A percentile compares a stretch with the other conserved stretches of the same genome.
These are phyloP conservation scores for Microcebus tavaratra DNA, from an alignment of 2,113 vertebrate genomes.

Conservation along the genomic window DNA sequence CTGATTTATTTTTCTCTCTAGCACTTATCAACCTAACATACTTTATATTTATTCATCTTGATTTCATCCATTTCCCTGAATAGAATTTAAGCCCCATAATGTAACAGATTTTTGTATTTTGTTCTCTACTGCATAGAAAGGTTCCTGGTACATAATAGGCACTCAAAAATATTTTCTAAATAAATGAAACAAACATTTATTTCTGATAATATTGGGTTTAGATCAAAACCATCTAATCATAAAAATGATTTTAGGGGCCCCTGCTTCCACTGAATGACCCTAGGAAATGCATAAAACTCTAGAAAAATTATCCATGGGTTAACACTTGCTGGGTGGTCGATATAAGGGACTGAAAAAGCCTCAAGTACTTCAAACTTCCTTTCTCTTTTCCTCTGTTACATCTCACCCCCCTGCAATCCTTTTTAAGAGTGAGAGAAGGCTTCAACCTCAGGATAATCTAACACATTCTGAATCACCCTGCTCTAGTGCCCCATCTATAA, in stretches of 20 bases:
- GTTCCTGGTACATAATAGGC: not conserved
- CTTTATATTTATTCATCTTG: not conserved
- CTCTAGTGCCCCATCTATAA: accelerated
- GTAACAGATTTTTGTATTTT: not conserved
- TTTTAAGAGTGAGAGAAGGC: not conserved
- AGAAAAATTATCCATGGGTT: not conserved
- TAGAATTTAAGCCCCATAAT: not conserved
- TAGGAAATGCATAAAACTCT: not conserved
- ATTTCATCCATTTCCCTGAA: not conserved
- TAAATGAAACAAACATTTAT: not conserved
- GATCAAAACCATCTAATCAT: not conserved
- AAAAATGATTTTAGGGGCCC: not conserved
- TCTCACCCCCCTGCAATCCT: not conserved
- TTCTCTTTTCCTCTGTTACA: not conserved
- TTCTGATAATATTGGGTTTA: not conserved
- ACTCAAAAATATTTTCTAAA: slow-evolving; percentile 38
- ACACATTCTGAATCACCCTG: not conserved
- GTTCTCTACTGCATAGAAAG: not conserved
- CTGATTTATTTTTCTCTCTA: not conserved
- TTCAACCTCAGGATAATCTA: not conserved
- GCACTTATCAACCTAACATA: not conserved
- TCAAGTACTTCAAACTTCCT: not conserved
- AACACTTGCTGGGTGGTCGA: not conserved
- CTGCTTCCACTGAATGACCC: not conserved
- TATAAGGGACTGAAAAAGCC: not conserved